Evolutionary conservation across 2,888 invertebrate species (phyloP).

Genomic region (Eupithecia exiguata): DNA sequence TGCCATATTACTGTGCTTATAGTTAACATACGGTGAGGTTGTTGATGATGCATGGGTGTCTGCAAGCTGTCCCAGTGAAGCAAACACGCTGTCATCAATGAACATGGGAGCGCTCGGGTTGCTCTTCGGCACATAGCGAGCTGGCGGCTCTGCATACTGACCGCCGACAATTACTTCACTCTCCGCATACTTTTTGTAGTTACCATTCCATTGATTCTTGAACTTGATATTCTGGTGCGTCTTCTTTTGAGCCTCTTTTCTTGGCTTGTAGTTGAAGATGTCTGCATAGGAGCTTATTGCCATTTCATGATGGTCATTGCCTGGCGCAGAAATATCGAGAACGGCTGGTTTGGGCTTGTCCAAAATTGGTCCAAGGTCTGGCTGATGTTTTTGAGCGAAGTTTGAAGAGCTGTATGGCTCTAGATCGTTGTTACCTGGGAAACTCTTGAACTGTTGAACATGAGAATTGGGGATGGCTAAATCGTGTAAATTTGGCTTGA

Average conservation of each 20-base stretch:
- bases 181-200: conserved; percentile 41
- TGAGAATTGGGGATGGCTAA: conserved; percentile 43
- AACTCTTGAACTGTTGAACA: conserved; percentile 45
- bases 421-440: conserved; percentile 42
- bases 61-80: conserved; percentile 46
- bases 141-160: conserved; percentile 76
- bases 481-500: conserved; percentile 49
- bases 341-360: conserved; percentile 44
- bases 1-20: conserved; percentile 76
- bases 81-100: conserved; percentile 52
- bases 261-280: conserved; percentile 48
- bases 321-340: conserved; percentile 42
- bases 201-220: conserved; percentile 53
- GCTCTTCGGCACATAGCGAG: conserved; percentile 59
- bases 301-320: conserved; percentile 39
- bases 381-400: not conserved
- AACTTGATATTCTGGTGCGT: conserved; percentile 46
- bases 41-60: conserved; percentile 60
- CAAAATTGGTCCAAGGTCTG: not conserved
- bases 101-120: conserved; percentile 54
- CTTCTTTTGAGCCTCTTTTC: conserved; percentile 49
- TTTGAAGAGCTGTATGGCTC: conserved; percentile 45
- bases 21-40: conserved; percentile 73
- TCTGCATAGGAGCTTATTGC: conserved; percentile 51
- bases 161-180: conserved; percentile 69